phyloP scores from a whole-genome alignment of 1,140 invertebrate genomes.

The Vanessa atalanta region DNA sequence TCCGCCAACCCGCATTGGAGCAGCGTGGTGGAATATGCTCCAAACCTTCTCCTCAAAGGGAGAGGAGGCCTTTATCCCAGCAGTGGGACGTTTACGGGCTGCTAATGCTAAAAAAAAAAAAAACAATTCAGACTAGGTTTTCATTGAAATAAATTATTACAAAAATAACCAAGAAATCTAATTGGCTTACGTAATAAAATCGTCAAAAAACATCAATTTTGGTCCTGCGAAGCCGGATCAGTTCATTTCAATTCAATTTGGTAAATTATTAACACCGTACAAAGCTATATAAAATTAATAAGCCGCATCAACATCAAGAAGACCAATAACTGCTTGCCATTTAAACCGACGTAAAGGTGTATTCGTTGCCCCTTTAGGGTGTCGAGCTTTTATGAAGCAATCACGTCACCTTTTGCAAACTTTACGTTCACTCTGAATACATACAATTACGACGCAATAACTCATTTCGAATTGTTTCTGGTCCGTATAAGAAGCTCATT shows the following conservation, averaged over 20 bases:
- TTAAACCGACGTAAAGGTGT: constrained; percentile 36
- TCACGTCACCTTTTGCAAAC: constrained; percentile 53
- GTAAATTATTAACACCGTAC: background rate
- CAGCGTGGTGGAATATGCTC: too few relatives aligned
- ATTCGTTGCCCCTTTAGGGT: constrained; percentile 38
- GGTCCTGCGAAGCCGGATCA: too few relatives aligned
- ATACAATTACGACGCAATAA: constrained; percentile 60
- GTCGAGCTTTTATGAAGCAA: constrained; percentile 55
- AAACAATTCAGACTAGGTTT: too few relatives aligned
- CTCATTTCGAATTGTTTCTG: constrained; percentile 54
- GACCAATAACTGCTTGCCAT: constrained; percentile 39
- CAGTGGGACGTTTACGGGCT: too few relatives aligned
- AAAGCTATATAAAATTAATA: constrained; percentile 31
- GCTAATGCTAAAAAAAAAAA: too few relatives aligned
- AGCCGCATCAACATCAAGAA: constrained; percentile 27
- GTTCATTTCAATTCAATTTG: background rate
- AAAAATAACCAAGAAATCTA: too few relatives aligned
- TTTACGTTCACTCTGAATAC: constrained; percentile 58
- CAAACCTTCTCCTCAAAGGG: too few relatives aligned
- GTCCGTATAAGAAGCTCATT: constrained; percentile 16
- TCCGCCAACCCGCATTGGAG: too few relatives aligned
- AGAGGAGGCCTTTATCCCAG: too few relatives aligned
- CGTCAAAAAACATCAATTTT: too few relatives aligned
- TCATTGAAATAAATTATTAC: too few relatives aligned
- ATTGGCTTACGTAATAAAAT: too few relatives aligned